These are phyloP conservation scores for Pristionchus exspectatus DNA, from an alignment of 2,888 invertebrate species.

Conservation along the genomic window DNA sequence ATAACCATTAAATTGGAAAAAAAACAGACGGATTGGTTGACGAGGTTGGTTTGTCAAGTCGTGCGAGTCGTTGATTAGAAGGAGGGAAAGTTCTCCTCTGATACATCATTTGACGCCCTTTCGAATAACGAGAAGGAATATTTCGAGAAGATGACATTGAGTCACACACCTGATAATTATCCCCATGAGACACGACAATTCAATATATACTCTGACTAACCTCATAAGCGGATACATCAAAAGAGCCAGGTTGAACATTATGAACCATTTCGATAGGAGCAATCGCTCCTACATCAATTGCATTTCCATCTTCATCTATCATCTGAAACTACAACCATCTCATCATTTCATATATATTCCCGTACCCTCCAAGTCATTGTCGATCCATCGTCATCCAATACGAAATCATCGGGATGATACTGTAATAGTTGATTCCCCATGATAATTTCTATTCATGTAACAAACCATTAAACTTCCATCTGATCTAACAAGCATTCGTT, in stretches of 20 bases:
- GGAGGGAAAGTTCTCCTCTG: not conserved
- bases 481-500: constrained; percentile 19
- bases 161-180: constrained; percentile 38
- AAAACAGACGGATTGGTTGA: not conserved
- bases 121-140: not conserved
- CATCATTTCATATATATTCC: not conserved
- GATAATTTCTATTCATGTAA: not conserved
- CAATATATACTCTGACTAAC: not conserved
- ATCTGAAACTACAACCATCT: not conserved
- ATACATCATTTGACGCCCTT: not conserved
- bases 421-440: constrained; percentile 27
- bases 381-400: constrained; percentile 48
- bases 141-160: constrained; percentile 7
- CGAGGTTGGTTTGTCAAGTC: not conserved
- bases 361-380: constrained; percentile 53
- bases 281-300: not conserved
- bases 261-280: not conserved
- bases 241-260: not conserved
- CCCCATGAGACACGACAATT: not conserved
- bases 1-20: too few species aligned
- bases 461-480: constrained; percentile 22
- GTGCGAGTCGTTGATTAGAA: constrained; percentile 6
- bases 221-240: constrained; percentile 55
- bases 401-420: constrained; percentile 40
- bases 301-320: constrained; percentile 26